Evolutionary conservation across 2,797 vertebrate species (phyloP).

Genomic region (Hypotaenidia okinawae): DNA sequence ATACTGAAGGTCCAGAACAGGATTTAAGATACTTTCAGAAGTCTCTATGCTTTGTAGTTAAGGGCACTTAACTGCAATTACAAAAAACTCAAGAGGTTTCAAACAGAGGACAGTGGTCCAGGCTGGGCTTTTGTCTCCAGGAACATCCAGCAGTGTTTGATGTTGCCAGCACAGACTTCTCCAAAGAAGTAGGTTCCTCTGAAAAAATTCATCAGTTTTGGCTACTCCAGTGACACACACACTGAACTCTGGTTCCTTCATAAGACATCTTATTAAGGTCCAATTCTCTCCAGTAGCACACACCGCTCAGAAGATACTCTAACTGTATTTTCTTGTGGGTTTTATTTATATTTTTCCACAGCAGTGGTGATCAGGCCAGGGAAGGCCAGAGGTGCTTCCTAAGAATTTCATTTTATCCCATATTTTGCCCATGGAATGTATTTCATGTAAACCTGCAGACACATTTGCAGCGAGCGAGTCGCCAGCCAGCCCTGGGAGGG

Average conservation of each 20-base stretch:
- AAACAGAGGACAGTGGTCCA: neutral
- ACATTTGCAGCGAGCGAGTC: neutral
- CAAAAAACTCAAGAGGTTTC: neutral
- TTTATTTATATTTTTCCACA: neutral
- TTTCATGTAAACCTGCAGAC: neutral
- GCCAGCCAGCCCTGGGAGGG: neutral
- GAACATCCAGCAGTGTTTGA: neutral
- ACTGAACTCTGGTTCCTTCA: neutral
- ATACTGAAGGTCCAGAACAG: neutral
- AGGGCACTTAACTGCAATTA: neutral
- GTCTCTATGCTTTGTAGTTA: neutral
- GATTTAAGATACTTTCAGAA: neutral
- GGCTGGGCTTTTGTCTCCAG: neutral
- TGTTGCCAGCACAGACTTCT: neutral
- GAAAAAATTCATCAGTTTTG: neutral
- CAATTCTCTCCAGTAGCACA: neutral
- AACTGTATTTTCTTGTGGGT: neutral
- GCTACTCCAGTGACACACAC: neutral
- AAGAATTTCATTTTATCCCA: neutral
- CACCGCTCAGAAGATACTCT: neutral
- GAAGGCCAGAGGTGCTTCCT: neutral
- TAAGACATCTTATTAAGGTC: neutral
- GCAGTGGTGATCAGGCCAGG: neutral
- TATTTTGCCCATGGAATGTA: neutral
- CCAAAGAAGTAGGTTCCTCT: neutral